Conservation (phyloP, 1,140 invertebrate genomes). For the Caenorhabditis brenneri region DNA sequence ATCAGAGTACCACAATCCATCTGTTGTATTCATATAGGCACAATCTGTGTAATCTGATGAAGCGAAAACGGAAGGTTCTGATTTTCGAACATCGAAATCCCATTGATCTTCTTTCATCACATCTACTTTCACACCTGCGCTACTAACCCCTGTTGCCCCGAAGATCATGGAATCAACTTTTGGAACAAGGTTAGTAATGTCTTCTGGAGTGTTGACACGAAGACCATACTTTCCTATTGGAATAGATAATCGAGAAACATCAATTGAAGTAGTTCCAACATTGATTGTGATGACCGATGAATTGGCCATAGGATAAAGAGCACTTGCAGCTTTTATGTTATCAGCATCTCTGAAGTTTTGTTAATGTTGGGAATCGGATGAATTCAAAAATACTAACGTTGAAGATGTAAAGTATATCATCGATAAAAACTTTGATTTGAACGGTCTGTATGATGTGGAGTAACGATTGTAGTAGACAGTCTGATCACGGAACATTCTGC, state of each 20-base stretch:
- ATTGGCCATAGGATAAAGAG: not conserved
- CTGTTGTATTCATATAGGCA: not conserved
- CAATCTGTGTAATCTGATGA: not conserved
- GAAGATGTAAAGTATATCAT: slow-evolving; percentile 4
- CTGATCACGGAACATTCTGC: slow-evolving; percentile 22
- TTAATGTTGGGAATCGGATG: not conserved
- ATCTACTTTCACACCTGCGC: not conserved
- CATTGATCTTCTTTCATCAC: not conserved
- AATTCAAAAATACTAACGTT: not conserved
- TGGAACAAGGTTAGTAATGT: not conserved
- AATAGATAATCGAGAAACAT: not conserved
- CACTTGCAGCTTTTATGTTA: not conserved
- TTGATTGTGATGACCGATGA: not conserved
- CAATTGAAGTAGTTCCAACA: not conserved
- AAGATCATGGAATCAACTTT: not conserved
- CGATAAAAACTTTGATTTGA: not conserved
- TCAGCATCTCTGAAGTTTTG: not conserved
- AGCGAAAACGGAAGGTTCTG: not conserved
- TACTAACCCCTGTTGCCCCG: not conserved
- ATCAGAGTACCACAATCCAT: not conserved
- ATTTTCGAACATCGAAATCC: not conserved
- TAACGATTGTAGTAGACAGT: not conserved
- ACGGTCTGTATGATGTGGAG: not conserved
- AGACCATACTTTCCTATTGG: not conserved
- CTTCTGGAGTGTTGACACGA: not conserved